These are phyloP conservation scores for Dysmachus trigonus DNA, from an alignment of 2,888 invertebrate genomes.

Conservation along the genomic window DNA sequence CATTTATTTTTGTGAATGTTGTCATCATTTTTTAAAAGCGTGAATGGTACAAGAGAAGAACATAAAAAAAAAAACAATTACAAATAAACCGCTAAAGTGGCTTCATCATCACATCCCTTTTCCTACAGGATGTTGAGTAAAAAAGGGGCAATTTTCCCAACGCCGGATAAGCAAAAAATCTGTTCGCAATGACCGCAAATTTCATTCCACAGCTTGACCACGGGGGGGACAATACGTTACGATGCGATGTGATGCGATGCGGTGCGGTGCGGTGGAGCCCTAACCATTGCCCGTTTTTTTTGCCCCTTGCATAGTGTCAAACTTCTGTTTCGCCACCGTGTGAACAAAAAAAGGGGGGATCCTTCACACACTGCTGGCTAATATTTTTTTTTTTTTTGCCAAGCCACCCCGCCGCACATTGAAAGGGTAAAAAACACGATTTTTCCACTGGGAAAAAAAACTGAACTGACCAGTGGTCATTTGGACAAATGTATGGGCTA, in stretches of 20 bases:
- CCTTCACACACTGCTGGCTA: not conserved
- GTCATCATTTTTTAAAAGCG: not conserved
- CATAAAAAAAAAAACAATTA: not conserved
- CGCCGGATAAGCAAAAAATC: not conserved
- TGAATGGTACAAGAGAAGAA: no score
- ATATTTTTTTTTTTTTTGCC: not conserved
- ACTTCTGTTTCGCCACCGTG: not conserved
- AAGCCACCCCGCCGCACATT: not conserved
- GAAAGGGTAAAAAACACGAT: not conserved
- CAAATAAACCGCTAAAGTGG: not conserved
- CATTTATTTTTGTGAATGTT: no score
- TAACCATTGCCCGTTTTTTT: not conserved
- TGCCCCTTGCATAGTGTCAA: not conserved
- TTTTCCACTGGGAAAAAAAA: not conserved
- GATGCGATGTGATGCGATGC: no score
- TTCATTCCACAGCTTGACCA: not conserved
- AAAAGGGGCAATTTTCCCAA: not conserved
- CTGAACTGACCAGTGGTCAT: not conserved
- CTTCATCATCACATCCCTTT: not conserved
- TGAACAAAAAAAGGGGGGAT: not conserved
- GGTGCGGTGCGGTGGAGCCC: not conserved
- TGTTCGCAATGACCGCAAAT: not conserved
- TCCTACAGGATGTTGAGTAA: not conserved
- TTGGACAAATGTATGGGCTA: not conserved
- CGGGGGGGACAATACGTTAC: not conserved